Conservation (phyloP, 1,140 invertebrate genomes). For the Matsumurasca onukii region DNA sequence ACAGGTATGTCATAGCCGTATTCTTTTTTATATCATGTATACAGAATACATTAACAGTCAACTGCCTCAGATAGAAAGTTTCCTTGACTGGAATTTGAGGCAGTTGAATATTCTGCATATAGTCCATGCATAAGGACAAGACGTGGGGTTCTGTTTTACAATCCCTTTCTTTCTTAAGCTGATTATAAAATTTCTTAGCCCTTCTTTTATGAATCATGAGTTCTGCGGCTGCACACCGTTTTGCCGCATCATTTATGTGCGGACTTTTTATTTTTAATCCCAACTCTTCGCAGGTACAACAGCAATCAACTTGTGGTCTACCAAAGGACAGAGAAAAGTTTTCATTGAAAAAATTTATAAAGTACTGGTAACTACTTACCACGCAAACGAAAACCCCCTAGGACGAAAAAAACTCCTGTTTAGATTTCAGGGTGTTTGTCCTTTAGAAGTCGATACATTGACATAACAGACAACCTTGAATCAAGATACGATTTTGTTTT, state of each 20-base stretch:
- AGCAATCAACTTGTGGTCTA: conserved; percentile 43
- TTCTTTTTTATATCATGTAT: conserved; percentile 31
- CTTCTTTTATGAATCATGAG: conserved; percentile 39
- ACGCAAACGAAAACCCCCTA: too few relatives aligned
- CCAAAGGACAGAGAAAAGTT: conserved; percentile 41
- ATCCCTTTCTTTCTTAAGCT: conserved; percentile 37
- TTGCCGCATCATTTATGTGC: conserved; percentile 38
- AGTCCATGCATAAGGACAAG: conserved; percentile 43
- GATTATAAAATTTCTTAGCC: conserved; percentile 42
- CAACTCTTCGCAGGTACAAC: conserved; percentile 38
- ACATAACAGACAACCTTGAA: conserved; percentile 42
- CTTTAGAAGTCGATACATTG: conserved; percentile 43
- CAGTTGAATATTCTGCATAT: conserved; percentile 44
- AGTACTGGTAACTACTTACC: neutral
- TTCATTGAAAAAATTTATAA: conserved; percentile 40
- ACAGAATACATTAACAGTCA: conserved; percentile 19
- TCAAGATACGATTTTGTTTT: conserved; percentile 43
- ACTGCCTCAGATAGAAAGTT: conserved; percentile 32
- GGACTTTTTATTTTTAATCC: conserved; percentile 25
- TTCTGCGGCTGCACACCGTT: conserved; percentile 42
- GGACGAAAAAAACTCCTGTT: too few relatives aligned
- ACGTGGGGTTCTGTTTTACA: conserved; percentile 34
- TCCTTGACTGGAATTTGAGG: conserved; percentile 34
- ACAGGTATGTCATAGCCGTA: neutral
- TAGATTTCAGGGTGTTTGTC: conserved; percentile 24